Base-by-base conservation (phyloP, 1,140 invertebrate genomes). In the Frieseomelitta varia region DNA sequence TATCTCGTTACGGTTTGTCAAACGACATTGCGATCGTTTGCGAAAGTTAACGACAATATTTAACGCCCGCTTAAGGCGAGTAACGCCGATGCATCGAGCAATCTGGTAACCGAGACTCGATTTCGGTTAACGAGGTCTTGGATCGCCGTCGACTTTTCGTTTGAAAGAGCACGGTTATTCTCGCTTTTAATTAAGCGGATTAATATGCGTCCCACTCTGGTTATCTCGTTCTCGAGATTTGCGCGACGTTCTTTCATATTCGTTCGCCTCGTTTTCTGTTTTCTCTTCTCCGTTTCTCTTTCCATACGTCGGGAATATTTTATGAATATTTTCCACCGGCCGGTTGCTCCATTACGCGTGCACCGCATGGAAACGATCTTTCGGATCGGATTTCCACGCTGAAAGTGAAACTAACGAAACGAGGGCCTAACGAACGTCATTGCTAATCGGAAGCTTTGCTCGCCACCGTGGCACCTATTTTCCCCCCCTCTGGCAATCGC, bases 1-100 rank as follows among this genome's bases (percentile, higher is more conserved):
- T 88, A 84, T 34, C 55, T 65, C 24, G 78, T 67, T 19, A n/a
- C 30, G 51, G 27, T 24, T 8, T 10, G 51, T 30, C 72, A 58
- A 79, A 73, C 76, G 75, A 67, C 55, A 85, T 85, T 61, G 74
- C 80, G 79, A 84, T 86, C 84, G 68, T 53, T 30, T 21, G 30
- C 55, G n/a, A 55, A 81, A 51, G 61, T 12, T 12, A 19, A 34
- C 61, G 72, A 65, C 55, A 75, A 85, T 85, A 79, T 8, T 82
- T n/a, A 79, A 55, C 53, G 27, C 87, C 4, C 2, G 53, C 71
- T 3, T 19, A 11, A 12, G 27, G 82, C 78, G 55, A 56, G 73
- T 27, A 68, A 34, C 67, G 11, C 10, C 56, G 39, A 51, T 79
- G 47, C 15, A 47, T 27, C 34, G 27, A 47, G 39, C 39, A 47